Base-by-base conservation (phyloP, 2,113 vertebrate genomes). In the Redunca redunca region DNA sequence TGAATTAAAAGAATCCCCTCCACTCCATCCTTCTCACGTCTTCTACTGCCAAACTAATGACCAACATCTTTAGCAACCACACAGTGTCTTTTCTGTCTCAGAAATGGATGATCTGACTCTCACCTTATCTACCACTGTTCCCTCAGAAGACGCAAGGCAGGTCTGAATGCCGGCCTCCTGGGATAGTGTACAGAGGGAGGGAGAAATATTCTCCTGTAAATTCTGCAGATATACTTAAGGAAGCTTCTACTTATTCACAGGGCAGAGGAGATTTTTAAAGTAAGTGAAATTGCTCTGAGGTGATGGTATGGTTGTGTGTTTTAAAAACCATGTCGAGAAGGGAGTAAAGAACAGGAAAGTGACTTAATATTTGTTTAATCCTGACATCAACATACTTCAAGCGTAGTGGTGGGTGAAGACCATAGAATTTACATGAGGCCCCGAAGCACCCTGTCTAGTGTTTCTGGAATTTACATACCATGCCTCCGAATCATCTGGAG, bases 11-110 rank as follows among this genome's bases (percentile, higher is more conserved):
- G 74, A 46, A 36, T 57, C 30, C 4, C 40, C 7, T 82, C 30
- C 43, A 9, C 3, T 48, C 5, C 11, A 26, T n/a, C 64, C 83
- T 90, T 91, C 58, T 21, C 26, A 88, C 64, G 77, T 95, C 64
- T 71, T 48, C 17, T 80, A 90, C 10, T 57, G 86, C 19, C 28
- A 96, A 71, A 84, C 94, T 5, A 96, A 74, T 17, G 60, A 94
- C 50, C 57, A 53, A 77, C 78, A 80, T 52, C 43, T 62, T 53
- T 17, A 67, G 64, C 19, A 53, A 60, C 12, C 9, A 43, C 36
- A 48, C 7, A 21, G 3, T 4, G 3, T 67, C 88, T 90, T 48
- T 90, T 77, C 57, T 82, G 26, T 9, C 30, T 55, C 50, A 12
- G 55, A 64, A 50, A 30, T 25, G 55, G 33, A 43, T 86, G 55